Percentiles rank a stretch among this genome's conserved stretches.
Evolutionary conservation across 1,140 invertebrate species (phyloP).

Genomic region (Drosophila pruinosa): DNA sequence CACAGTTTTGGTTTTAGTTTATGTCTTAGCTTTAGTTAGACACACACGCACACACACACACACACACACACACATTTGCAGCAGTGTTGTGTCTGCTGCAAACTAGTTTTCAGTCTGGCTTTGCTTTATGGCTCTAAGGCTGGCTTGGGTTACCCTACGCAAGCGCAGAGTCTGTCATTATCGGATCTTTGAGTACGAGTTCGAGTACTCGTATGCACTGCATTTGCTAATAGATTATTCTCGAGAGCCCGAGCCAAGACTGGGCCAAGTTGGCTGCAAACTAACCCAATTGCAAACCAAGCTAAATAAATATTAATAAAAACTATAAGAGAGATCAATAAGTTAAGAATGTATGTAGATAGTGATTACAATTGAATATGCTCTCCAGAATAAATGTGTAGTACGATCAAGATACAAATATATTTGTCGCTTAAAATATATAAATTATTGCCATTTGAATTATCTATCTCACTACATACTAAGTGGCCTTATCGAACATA

Average conservation of each 20-base stretch:
- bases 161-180: slow-evolving; percentile 35
- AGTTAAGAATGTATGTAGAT: too few species aligned
- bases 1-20: slow-evolving; percentile 34
- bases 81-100: slow-evolving; percentile 38
- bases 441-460: background rate
- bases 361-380: too few species aligned
- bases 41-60: slow-evolving; percentile 17
- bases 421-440: too few species aligned
- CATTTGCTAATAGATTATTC: background rate
- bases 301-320: background rate
- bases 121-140: slow-evolving; percentile 38
- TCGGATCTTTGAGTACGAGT: background rate
- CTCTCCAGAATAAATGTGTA: too few species aligned
- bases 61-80: background rate
- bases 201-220: background rate
- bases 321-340: too few species aligned
- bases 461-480: too few species aligned
- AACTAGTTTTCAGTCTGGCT: slow-evolving; percentile 56
- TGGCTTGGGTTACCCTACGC: slow-evolving; percentile 49
- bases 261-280: background rate
- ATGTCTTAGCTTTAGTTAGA: slow-evolving; percentile 12
- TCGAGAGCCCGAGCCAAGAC: background rate
- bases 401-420: too few species aligned
- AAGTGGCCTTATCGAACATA: too few species aligned
- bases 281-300: background rate